Base-by-base conservation (phyloP, 2,113 vertebrate genomes). In the Pithys albifrons region DNA sequence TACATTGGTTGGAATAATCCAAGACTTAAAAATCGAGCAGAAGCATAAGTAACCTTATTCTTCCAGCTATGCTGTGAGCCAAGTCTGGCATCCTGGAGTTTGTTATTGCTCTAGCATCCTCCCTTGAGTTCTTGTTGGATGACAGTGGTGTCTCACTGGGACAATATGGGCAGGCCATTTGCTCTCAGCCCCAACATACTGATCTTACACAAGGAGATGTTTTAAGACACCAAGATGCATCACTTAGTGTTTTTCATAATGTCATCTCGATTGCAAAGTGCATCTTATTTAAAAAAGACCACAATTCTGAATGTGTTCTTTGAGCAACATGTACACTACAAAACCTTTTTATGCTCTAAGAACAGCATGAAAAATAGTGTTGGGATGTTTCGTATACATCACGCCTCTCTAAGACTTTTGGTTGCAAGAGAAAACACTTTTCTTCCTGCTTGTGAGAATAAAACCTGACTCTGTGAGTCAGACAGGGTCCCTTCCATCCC, bases 171-270 rank as follows among this genome's bases (percentile, higher is more conserved):
- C 4, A 4, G 41, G 11, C 46, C 9, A 4, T 72, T 91, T 82
- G 57, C 37, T 88, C n/a, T 57, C 46, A 65, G 24, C 19, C 12
- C 15, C 0, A 0, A 35, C 25, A 14, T 22, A 17, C 14, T 48
- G 23, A 52, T 75, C 23, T 71, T 64, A 45, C 6, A 45, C 37
- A 41, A 45, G 14, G 31, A 71, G 35, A 8, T 29, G 7, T 33
- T 81, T 88, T 35, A 74, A 46, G 48, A 57, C 35, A 45, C 8
- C 24, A 28, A 41, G 41, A 31, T 45, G 6, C 59, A 51, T 81
- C 33, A 37, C 31, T 43, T 57, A 27, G 5, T 4, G 2, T 46
- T 76, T 89, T 91, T 73, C 4, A 2, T 41, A 35, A 23, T 77
- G 64, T 24, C 43, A 48, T 27, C 25, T 43, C 70, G 12, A 66